Evolutionary conservation across 2,113 vertebrate species (phyloP), one percentile per base, ranked within the genome.

Genomic region (Cygnus buccinator): DNA sequence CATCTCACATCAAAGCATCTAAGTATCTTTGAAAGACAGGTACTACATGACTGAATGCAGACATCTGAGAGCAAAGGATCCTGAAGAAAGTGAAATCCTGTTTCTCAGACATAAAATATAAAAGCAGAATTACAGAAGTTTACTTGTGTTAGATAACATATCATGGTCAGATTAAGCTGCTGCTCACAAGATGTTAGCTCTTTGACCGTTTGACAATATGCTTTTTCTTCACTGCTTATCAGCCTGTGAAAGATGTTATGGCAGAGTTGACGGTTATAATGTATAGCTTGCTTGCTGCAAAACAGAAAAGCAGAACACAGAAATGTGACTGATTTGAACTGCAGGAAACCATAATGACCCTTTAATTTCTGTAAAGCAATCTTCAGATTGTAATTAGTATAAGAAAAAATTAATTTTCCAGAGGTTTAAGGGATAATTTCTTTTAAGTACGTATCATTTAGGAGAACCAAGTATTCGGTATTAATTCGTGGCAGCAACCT

Each of bases 221-320:
- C 44, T 96, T 85, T 75, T 73, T 79, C 87, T 90, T 88, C 79
- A 35, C 9, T 76, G 88, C 54, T 94, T 93, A 91, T 90, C 16
- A 0, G 14, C 33, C 61, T 78, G 48, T 54, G 39, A 54, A 73
- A 77, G 57, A 66, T 65, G 46, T 18, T 66, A 68, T 43, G 85
- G 44, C 28, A 73, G 67, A 75, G 29, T 2, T 85, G 87, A 48
- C 74, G 79, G 33, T 65, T 58, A 73, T 15, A 55, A 57, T 54
- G 48, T 17, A 73, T 5, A 39, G 39, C 35, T 92, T 88, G 37
- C 67, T 66, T 65, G 44, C 17, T 54, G 58, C 23, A 83, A 46
- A 85, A 73, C 22, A 54, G 71, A 90, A 63, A 85, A 86, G 43
- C 37, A 89, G 39, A 46, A 46, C 8, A 10, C 8, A 72, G 44